Conservation (phyloP, 1,140 invertebrate species). For the Melitaea cinxia region DNA sequence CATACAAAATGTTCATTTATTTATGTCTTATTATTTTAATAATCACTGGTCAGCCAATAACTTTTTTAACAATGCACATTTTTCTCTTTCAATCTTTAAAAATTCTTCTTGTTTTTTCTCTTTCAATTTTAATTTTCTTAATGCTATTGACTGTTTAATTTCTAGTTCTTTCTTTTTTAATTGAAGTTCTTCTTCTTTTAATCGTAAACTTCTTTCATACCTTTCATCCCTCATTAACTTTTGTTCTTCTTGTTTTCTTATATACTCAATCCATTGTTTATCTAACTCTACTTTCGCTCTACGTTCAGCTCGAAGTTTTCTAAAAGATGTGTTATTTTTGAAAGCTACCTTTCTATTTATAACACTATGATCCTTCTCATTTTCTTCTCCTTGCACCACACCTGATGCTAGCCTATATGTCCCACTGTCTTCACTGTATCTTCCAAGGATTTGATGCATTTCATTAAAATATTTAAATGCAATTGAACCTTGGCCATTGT, state of each 20-base stretch:
- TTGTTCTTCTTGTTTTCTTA: constrained; percentile 60
- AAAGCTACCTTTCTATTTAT: constrained; percentile 44
- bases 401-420: constrained; percentile 60
- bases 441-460: constrained; percentile 67
- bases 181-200: constrained; percentile 62
- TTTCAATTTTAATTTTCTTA: constrained; percentile 61
- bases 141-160: constrained; percentile 63
- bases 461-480: constrained; percentile 69
- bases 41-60: constrained; percentile 35
- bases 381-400: constrained; percentile 43
- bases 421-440: constrained; percentile 54
- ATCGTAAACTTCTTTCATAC: constrained; percentile 56
- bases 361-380: constrained; percentile 42
- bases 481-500: constrained; percentile 55
- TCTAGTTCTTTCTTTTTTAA: constrained; percentile 62
- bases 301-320: constrained; percentile 56
- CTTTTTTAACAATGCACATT: constrained; percentile 60
- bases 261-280: constrained; percentile 66
- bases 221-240: constrained; percentile 58
- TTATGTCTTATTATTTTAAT: constrained; percentile 24
- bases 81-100: constrained; percentile 63
- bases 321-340: constrained; percentile 51
- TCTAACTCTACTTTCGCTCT: constrained; percentile 65
- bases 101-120: constrained; percentile 66
- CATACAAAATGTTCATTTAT: background rate